Percentiles rank a stretch among this genome's conserved stretches.
Evolutionary conservation across 2,888 invertebrate genomes (phyloP).

Genomic region (Eilema caniola): DNA sequence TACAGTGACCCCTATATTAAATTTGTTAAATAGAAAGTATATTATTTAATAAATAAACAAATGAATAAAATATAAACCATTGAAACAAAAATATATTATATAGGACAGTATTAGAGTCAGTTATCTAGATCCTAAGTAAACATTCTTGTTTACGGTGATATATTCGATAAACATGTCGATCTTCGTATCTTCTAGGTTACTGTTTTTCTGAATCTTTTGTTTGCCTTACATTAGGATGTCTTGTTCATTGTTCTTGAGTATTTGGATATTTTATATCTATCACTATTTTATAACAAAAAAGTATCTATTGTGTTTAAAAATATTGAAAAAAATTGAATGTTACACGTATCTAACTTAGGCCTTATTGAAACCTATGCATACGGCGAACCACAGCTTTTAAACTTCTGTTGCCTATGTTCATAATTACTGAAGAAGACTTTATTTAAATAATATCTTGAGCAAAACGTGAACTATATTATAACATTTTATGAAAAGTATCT

Average conservation of each 20-base stretch:
- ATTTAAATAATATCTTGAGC: neutral
- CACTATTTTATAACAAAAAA: neutral
- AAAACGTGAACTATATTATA: neutral
- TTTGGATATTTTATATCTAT: neutral
- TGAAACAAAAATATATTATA: neutral
- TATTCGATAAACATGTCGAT: constrained; percentile 1
- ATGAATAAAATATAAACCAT: neutral
- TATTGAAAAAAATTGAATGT: neutral
- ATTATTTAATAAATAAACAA: too few species aligned
- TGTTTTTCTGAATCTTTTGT: constrained; percentile 1
- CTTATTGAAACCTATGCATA: neutral
- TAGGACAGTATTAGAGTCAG: neutral
- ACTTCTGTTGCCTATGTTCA: neutral
- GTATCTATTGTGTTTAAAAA: neutral
- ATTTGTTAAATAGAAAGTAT: too few species aligned
- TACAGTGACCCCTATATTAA: too few species aligned
- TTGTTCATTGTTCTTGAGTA: neutral
- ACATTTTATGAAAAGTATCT: too few species aligned
- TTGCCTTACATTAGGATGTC: neutral
- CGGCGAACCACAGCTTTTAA: neutral
- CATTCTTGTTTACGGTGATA: neutral
- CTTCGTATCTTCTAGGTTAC: neutral
- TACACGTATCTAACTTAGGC: neutral
- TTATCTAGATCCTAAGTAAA: constrained; percentile 3
- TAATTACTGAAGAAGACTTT: neutral